Conservation (phyloP, 2,888 invertebrate species). For the Agrilus biguttatus region DNA sequence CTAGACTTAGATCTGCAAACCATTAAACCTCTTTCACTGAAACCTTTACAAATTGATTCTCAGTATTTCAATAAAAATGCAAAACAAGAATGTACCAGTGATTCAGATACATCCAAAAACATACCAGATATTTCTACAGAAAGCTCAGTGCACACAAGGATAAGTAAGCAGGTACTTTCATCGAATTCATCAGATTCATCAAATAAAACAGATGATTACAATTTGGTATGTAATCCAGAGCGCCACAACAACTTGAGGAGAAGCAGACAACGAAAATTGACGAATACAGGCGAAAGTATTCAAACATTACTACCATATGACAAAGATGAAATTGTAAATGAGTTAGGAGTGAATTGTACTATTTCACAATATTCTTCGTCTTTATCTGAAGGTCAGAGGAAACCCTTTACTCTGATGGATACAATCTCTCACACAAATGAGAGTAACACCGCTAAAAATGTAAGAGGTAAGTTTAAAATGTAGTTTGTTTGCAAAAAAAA, state of each 20-base stretch:
- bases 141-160: slow-evolving; percentile 9
- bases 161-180: slow-evolving; percentile 1
- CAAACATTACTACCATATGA: too few relatives aligned
- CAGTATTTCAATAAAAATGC: slow-evolving; percentile 18
- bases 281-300: too few relatives aligned
- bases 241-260: slow-evolving; percentile 10
- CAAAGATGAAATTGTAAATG: too few relatives aligned
- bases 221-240: slow-evolving; percentile 10
- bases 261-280: too few relatives aligned
- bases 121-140: slow-evolving; percentile 29
- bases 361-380: too few relatives aligned
- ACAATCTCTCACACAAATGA: too few relatives aligned
- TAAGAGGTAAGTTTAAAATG: too few relatives aligned
- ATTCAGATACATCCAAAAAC: slow-evolving; percentile 31
- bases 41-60: slow-evolving; percentile 5
- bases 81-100: slow-evolving; percentile 15
- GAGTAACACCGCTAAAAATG: too few relatives aligned
- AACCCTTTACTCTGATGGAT: too few relatives aligned
- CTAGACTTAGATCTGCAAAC: slow-evolving; percentile 19
- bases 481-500: too few relatives aligned
- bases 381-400: too few relatives aligned
- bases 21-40: slow-evolving; percentile 18
- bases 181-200: slow-evolving; percentile 3
- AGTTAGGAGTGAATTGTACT: too few relatives aligned
- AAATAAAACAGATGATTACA: slow-evolving; percentile 2